Conservation (phyloP, 2,888 invertebrate species). For the Caenorhabditis sp. region DNA sequence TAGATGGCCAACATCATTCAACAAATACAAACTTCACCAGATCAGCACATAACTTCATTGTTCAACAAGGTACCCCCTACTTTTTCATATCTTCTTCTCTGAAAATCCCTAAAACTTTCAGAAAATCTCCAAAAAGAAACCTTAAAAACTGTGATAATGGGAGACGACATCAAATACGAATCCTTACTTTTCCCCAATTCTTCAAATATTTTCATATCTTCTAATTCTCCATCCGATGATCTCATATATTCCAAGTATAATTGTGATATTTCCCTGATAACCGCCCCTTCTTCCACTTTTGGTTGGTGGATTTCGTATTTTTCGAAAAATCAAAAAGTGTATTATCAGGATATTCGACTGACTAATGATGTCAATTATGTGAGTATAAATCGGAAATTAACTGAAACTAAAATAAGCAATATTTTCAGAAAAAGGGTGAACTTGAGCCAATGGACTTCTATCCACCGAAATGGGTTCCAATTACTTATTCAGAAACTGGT, state of each 20-base stretch:
- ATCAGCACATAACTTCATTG: constrained; percentile 16
- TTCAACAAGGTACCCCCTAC: constrained; percentile 1
- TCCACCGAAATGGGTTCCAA: not conserved
- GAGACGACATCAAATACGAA: constrained; percentile 20
- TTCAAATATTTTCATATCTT: constrained; percentile 17
- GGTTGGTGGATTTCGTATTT: constrained; percentile 36
- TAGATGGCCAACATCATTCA: constrained; percentile 30
- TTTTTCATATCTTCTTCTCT: not conserved
- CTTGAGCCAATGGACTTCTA: not conserved
- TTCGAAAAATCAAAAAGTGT: constrained; percentile 20
- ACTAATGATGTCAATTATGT: constrained; percentile 36
- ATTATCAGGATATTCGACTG: constrained; percentile 27
- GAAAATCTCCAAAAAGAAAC: not conserved
- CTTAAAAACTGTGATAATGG: constrained; percentile 24
- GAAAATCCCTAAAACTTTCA: not conserved
- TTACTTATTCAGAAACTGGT: too few relatives aligned
- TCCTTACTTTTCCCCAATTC: constrained; percentile 9
- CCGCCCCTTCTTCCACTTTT: constrained; percentile 30
- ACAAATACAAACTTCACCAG: constrained; percentile 12
- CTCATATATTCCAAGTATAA: constrained; percentile 18
- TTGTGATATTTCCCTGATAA: constrained; percentile 19
- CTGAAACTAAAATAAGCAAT: too few relatives aligned
- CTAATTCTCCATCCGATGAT: constrained; percentile 15
- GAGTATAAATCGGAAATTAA: not conserved
- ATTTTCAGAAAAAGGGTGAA: not conserved